Base-by-base conservation (phyloP, 1,140 invertebrate species). In the Cataglyphis hispanica region DNA sequence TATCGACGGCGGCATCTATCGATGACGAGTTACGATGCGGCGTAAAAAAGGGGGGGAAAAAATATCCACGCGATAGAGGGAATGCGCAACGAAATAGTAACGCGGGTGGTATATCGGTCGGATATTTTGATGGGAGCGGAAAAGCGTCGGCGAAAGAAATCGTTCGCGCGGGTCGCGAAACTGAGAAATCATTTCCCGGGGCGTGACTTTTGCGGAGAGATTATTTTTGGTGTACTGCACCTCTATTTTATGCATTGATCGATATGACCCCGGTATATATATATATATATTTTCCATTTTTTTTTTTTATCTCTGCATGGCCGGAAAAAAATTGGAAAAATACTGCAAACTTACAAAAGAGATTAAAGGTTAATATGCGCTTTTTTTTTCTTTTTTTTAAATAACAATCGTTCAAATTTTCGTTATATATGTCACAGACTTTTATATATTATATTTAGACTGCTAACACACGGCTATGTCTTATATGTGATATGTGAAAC, bases 101-200 rank as follows among this genome's bases (percentile, higher is more conserved):
- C 27, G 78, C 10, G 64, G 27, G 13, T 4, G 34, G 34, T 64
- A 63, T 80, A 67, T 80, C 76, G 43, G 76, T 27, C 43, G 76
- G 43, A 43, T 69, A n/a, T 78, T 70, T 81, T 81, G 78, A 81
- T 72, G 78, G 50, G 46, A 37, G 31, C 63, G 76, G 50, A 72
- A 81, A 72, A 70, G 50, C 78, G 37, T 72, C 67, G 67, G 67
- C 78, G 67, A 74, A 83, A 74, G 78, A n/a, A 74, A 69, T 72
- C 66, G 77, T 58, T 81, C 77, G 64, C 64, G 64, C 27, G 64
- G 77, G 56, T 43, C 78, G 67, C 67, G 78, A 78, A 66, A 85
- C 60, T 64, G 63, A 85, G 60, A 85, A 76, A 85, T 78, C 61
- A 85, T 85, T 58, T 53, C 60, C 74, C 83, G 70, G 83, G 53